Evolutionary conservation across 2,888 invertebrate genomes (phyloP), one percentile per base, ranked within the genome.

Genomic region (Stratiomys singularior): DNA sequence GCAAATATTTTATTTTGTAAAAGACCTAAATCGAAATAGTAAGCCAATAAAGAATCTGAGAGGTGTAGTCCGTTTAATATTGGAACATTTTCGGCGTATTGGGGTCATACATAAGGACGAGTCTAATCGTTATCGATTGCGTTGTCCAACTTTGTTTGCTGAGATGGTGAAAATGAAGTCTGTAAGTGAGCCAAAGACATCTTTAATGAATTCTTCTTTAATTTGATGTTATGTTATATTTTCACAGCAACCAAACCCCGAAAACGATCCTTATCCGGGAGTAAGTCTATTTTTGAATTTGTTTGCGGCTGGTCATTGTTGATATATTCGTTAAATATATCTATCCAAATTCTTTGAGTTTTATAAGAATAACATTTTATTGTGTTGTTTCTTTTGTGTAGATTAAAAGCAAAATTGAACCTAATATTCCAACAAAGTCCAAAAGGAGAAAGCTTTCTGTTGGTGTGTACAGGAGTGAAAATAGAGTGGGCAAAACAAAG

Each of bases 31-130:
- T 37, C 1, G 37, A 37, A 66, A 37, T n/a, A n/a, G 13, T 15
- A 66, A 66, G 21, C 66, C 66, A 37, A 30, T 66, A 37, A 37
- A 13, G 21, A 30, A 66, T 37, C 18, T 66, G 18, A 1, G 37
- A 18, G 21, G 13, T 7, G 1, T 18, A 9, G 37, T 66, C n/a
- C 7, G 21, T 1, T 13, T 11, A 5, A 2, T 30, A n/a, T 37
- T 66, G 5, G 21, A 66, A n/a, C 28, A 66, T 37, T 66, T 66
- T 37, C 30, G 18, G 4, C 30, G 37, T 5, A 18, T 37, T 9
- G 66, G 66, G 1, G 37, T 66, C 30, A 37, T 66, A 37, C 44
- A 66, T 11, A 66, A 37, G 18, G 66, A 37, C 37, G 66, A 9
- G 11, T 4, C 21, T 18, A 30, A 66, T n/a, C 66, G 18, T 66